A percentile compares a stretch with the other conserved stretches of the same genome.
Evolutionary conservation across 1,140 invertebrate species (phyloP).

Genomic region (Drosophila eugracilis): DNA sequence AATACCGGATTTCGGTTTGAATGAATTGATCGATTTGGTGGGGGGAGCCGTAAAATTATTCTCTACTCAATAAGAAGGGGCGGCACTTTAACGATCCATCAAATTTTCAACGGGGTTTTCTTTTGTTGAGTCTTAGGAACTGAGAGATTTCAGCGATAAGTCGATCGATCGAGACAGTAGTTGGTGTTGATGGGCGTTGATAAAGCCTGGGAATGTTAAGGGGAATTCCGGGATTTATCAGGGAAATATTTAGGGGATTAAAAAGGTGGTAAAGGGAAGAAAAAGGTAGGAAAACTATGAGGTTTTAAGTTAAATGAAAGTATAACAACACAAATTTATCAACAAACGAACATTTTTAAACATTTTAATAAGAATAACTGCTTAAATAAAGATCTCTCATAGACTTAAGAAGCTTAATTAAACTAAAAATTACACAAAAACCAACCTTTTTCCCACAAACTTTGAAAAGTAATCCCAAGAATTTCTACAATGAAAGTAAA

Average conservation of each 20-base stretch:
- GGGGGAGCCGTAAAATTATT: constrained; percentile 10
- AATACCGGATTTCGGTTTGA: constrained; percentile 3
- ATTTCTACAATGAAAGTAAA: not conserved
- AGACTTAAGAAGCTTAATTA: no score
- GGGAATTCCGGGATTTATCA: not conserved
- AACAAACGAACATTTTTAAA: no score
- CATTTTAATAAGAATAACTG: no score
- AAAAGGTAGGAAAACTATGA: not conserved
- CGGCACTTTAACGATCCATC: constrained; percentile 22
- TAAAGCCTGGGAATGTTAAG: constrained; percentile 10
- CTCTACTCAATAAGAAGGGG: not conserved
- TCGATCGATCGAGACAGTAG: constrained; percentile 11
- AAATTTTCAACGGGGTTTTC: constrained; percentile 4
- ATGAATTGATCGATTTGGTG: constrained; percentile 1
- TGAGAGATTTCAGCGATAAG: constrained; percentile 1
- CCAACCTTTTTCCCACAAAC: no score
- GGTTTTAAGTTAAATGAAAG: not conserved
- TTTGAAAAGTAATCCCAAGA: not conserved
- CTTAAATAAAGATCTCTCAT: no score
- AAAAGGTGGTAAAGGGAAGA: not conserved
- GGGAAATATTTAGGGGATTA: not conserved
- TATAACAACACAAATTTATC: not conserved
- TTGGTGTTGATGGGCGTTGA: constrained; percentile 18
- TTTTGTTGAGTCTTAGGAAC: not conserved
- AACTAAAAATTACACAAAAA: no score